A percentile compares a stretch with the other conserved stretches of the same genome.
These are phyloP conservation scores for Celastrina argiolus DNA, from an alignment of 2,888 invertebrate genomes.

Conservation along the genomic window DNA sequence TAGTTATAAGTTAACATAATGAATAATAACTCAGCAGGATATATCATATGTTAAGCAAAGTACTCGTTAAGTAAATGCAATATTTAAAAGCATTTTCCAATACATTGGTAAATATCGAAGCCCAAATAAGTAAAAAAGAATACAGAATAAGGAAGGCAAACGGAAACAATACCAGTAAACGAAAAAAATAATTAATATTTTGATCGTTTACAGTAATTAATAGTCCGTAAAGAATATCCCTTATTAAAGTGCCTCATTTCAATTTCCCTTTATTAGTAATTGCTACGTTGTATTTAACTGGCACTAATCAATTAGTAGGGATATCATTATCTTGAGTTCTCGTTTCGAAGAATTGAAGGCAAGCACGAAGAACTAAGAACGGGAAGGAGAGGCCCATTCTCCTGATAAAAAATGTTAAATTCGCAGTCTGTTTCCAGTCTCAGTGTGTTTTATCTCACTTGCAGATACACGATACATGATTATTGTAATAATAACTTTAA, in stretches of 20 bases:
- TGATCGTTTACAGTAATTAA: not conserved
- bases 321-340: not conserved
- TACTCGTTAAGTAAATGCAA: no score
- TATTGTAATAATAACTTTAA: no score
- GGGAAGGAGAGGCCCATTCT: no score
- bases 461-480: no score
- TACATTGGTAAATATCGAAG: not conserved
- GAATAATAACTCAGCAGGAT: no score
- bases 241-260: not conserved
- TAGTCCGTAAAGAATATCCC: not conserved
- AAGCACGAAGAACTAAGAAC: no score
- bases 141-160: not conserved
- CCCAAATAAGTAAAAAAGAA: not conserved
- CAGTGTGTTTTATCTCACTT: no score
- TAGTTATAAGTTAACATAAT: no score
- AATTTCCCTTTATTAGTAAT: constrained; percentile 10
- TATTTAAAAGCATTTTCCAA: not conserved
- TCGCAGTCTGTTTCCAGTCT: no score
- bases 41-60: no score
- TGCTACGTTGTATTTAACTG: not conserved
- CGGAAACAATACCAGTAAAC: not conserved
- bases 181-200: constrained; percentile 1
- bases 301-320: not conserved
- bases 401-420: no score
- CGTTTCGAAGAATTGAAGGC: no score